Evolutionary conservation across 2,797 vertebrate genomes (phyloP), one percentile per base, ranked within the genome.

Genomic region (Enteromius anoplus): DNA sequence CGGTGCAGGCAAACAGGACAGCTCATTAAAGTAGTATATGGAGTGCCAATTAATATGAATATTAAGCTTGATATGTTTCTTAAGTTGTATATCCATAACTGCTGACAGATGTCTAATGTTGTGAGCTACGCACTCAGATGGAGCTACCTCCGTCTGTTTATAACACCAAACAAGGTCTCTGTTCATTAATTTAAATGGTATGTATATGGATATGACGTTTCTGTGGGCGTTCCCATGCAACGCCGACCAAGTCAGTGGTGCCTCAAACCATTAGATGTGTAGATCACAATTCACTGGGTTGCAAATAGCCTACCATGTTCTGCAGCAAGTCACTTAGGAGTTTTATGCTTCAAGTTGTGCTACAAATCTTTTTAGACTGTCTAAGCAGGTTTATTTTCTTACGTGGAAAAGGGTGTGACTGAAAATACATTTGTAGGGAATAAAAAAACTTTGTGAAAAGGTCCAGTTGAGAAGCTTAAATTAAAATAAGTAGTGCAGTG

Each of bases 401-500:
- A 21, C 15, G 64, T 17, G 17, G 3, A 21, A 76, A 77, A 32
- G 12, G 40, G 12, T 26, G 21, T 49, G 45, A 42, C 78, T n/a
- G n/a, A 71, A 55, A 42, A 60, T 66, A 60, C 37, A 53, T 79
- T 66, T 68, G 12, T 37, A 71, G 23, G 9, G 42, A 3, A 45
- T 4, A 47, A 21, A 11, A 51, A 62, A 32, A 37, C 32, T 76
- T 68, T 60, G 42, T 68, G 5, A 85, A 82, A 60, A 70, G 53
- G n/a, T 58, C 64, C 34, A 55, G 83, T 87, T 80, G 19, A 83
- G 11, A 58, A 19, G 2, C 51, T 23, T 34, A 42, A 53, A 60
- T 45, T 15, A 60, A 82, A 86, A 80, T 51, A 76, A 71, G 32
- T 29, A 64, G 51, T 45, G 21, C n/a, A 6, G 32, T 53, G n/a